Evolutionary conservation across 2,888 invertebrate genomes (phyloP).

Genomic region (Drosophila pegasa): DNA sequence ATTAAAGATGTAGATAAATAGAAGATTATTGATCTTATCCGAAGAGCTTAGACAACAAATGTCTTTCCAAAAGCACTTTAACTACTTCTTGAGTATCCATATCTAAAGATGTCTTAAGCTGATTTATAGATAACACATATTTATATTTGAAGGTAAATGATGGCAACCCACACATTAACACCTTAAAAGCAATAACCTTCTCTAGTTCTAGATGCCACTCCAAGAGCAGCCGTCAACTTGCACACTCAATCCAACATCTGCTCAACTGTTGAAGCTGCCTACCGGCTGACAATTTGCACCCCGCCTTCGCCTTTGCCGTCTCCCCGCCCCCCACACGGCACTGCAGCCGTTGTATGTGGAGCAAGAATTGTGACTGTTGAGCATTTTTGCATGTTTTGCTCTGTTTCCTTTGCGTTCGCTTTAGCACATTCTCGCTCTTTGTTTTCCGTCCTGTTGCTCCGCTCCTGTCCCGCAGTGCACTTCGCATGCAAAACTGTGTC

Average conservation of each 20-base stretch:
- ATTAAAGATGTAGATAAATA: neutral
- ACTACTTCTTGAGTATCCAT: neutral
- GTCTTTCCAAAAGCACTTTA: neutral
- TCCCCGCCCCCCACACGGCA: too few relatives aligned
- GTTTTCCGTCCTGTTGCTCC: neutral
- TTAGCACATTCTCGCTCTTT: slow-evolving; percentile 11
- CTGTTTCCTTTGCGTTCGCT: slow-evolving; percentile 40
- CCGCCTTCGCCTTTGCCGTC: slow-evolving; percentile 5
- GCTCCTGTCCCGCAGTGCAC: slow-evolving; percentile 36
- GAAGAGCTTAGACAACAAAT: neutral
- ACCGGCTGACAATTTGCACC: slow-evolving; percentile 13
- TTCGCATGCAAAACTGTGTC: slow-evolving; percentile 76
- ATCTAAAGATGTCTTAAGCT: neutral
- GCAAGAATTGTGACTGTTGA: slow-evolving; percentile 35
- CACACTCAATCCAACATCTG: neutral
- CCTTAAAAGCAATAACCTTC: too few relatives aligned
- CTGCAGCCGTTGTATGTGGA: too few relatives aligned
- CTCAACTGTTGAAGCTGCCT: slow-evolving; percentile 32
- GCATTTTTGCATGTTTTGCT: slow-evolving; percentile 60
- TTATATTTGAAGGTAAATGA: too few relatives aligned
- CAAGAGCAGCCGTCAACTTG: neutral
- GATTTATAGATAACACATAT: neutral
- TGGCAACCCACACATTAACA: too few relatives aligned
- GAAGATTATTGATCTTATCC: neutral
- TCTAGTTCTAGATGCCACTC: too few relatives aligned